phyloP scores from a whole-genome alignment of 2,797 vertebrate genomes.

The Leptoclinus maculatus region DNA sequence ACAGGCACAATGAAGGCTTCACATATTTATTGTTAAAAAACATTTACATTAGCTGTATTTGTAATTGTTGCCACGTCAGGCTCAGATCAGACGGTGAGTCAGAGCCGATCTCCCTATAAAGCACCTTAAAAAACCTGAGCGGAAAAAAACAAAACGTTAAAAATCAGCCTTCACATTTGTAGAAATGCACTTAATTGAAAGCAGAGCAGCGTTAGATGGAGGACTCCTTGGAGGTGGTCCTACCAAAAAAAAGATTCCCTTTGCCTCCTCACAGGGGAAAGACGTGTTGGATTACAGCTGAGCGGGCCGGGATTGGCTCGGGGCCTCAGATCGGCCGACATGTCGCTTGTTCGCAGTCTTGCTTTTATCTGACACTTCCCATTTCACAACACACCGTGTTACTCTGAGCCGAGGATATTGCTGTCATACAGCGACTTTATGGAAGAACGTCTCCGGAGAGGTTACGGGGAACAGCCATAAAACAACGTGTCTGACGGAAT shows the following conservation, averaged over 20 bases:
- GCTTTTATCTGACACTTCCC: conserved; percentile 64
- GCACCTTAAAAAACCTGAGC: too few relatives aligned
- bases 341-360: conserved; percentile 24
- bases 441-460: conserved; percentile 33
- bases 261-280: conserved; percentile 21
- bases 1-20: neutral
- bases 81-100: too few relatives aligned
- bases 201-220: neutral
- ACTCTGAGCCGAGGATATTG: conserved; percentile 45
- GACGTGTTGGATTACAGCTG: conserved; percentile 53
- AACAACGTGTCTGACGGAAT: conserved; percentile 33
- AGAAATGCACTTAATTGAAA: conserved; percentile 6
- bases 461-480: conserved; percentile 20
- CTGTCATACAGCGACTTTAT: conserved; percentile 44
- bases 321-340: conserved; percentile 31
- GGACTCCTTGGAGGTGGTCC: conserved; percentile 7
- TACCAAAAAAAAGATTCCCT: conserved; percentile 34
- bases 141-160: too few relatives aligned
- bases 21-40: neutral
- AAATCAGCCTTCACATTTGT: neutral
- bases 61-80: too few relatives aligned
- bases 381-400: conserved; percentile 51
- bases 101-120: too few relatives aligned
- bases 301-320: conserved; percentile 11
- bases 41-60: neutral